Evolutionary conservation across 2,888 invertebrate species (phyloP).

Genomic region (Plebejus argus): DNA sequence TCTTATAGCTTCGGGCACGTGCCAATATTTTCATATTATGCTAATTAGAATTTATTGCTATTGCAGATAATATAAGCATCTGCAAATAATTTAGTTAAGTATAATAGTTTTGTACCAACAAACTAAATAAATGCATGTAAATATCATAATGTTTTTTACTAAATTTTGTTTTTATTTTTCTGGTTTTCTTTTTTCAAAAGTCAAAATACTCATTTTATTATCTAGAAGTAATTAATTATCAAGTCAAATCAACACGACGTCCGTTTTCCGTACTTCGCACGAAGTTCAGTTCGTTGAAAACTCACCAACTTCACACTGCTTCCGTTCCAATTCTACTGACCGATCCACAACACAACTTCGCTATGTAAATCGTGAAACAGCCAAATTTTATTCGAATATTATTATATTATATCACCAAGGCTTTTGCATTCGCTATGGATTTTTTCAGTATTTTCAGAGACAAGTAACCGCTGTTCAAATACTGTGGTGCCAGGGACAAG

Average conservation of each 20-base stretch:
- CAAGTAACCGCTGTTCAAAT: too few species aligned
- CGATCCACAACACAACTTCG: background rate
- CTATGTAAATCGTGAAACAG: background rate
- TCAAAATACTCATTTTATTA: background rate
- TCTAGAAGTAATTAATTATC: background rate
- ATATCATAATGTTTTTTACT: background rate
- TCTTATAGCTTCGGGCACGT: constrained; percentile 15
- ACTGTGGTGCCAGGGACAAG: too few species aligned
- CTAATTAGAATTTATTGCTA: background rate
- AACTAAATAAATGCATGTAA: background rate
- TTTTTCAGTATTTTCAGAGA: too few species aligned
- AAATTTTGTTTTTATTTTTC: background rate
- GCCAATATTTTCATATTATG: constrained; percentile 38
- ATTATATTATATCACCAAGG: background rate
- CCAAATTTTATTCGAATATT: background rate
- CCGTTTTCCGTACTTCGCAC: background rate
- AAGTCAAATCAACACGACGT: background rate
- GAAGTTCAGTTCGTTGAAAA: background rate
- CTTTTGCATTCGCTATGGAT: too few species aligned
- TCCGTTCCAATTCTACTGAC: background rate
- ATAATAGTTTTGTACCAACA: background rate
- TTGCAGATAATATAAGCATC: background rate
- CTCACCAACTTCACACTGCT: background rate
- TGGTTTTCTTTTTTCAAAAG: background rate
- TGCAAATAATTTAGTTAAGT: background rate